phyloP scores from a whole-genome alignment of 2,888 invertebrate species.

The Eupithecia tripunctaria region DNA sequence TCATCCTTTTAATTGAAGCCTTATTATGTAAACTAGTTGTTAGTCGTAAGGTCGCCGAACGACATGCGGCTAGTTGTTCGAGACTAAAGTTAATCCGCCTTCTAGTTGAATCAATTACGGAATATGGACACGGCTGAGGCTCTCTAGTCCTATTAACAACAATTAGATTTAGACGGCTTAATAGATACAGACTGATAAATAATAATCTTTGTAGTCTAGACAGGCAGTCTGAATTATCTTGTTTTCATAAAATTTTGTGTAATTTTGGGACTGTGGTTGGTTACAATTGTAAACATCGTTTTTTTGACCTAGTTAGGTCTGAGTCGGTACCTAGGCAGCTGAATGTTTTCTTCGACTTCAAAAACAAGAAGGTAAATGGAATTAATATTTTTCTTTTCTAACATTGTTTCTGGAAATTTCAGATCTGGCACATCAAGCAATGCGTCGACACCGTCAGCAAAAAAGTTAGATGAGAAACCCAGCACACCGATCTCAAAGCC shows the following conservation, averaged over 20 bases:
- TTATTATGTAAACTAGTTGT: constrained; percentile 63
- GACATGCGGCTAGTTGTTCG: constrained; percentile 59
- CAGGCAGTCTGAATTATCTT: constrained; percentile 49
- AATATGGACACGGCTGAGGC: constrained; percentile 55
- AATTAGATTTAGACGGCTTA: constrained; percentile 70
- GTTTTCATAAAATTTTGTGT: constrained; percentile 35
- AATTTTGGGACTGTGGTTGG: constrained; percentile 4
- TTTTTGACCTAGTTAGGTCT: neutral
- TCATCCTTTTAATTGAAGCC: constrained; percentile 80
- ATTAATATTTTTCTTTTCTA: neutral
- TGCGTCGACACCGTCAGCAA: constrained; percentile 95
- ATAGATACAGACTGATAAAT: constrained; percentile 61
- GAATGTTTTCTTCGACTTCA: neutral
- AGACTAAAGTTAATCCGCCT: constrained; percentile 70
- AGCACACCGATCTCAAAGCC: constrained; percentile 96
- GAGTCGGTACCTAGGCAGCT: neutral
- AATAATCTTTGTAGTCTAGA: constrained; percentile 62
- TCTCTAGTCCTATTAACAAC: constrained; percentile 68
- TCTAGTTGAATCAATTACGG: constrained; percentile 74
- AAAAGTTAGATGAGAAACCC: constrained; percentile 94
- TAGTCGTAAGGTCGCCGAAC: constrained; percentile 69
- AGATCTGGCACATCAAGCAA: constrained; percentile 95
- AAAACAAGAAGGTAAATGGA: neutral
- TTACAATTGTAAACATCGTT: constrained; percentile 21
- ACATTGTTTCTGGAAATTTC: constrained; percentile 21